Evolutionary conservation across 2,113 vertebrate species (phyloP).

Genomic region (Jaculus jaculus): DNA sequence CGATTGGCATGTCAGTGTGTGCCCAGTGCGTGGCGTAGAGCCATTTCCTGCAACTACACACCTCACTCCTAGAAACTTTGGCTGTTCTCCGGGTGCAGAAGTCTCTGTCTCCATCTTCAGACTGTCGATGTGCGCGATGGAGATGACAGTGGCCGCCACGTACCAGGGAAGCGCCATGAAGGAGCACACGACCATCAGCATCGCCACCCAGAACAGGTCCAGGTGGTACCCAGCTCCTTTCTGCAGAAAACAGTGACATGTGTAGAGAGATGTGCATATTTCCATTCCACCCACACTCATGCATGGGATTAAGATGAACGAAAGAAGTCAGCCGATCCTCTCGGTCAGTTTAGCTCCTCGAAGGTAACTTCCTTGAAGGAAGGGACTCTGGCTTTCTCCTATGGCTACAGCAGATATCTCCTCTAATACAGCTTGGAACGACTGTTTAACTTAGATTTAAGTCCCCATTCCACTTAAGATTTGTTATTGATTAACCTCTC

Average conservation of each 20-base stretch:
- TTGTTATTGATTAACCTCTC: background rate
- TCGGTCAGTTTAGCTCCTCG: background rate
- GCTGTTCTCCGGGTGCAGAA: conserved; percentile 97
- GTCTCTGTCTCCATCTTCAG: conserved; percentile 99
- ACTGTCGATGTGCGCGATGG: conserved; percentile 98
- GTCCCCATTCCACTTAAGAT: background rate
- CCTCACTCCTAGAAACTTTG: conserved; percentile 98
- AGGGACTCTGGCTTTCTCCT: background rate
- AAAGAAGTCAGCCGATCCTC: background rate
- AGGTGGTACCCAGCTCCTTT: conserved; percentile 99
- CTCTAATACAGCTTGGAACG: background rate
- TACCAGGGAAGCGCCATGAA: conserved; percentile 99
- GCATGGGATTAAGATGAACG: background rate
- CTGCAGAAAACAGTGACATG: conserved; percentile 80
- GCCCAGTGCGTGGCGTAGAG: background rate
- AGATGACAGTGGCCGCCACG: conserved; percentile 98
- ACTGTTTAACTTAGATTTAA: background rate
- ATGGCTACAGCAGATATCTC: background rate
- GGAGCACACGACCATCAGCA: conserved; percentile 94
- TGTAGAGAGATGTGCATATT: background rate
- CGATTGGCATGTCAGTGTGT: background rate
- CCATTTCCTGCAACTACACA: conserved; percentile 71
- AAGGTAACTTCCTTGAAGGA: background rate
- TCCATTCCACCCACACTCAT: background rate
- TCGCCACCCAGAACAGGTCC: conserved; percentile 96